A percentile compares a stretch with the other conserved stretches of the same genome.
phyloP scores from a whole-genome alignment of 1,140 invertebrate species.

The Cydia splendana region DNA sequence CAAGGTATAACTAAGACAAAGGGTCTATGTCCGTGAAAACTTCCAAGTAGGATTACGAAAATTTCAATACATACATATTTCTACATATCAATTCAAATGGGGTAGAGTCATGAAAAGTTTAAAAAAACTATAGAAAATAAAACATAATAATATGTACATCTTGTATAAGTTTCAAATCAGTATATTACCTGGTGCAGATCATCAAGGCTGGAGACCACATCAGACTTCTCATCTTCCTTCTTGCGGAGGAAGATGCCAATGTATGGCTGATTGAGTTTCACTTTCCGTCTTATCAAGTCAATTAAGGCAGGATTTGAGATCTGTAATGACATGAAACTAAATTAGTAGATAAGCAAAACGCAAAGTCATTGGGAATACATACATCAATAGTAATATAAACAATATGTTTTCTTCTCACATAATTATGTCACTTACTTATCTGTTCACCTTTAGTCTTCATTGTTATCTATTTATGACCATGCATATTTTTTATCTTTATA shows the following conservation, averaged over 20 bases:
- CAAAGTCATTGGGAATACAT: background rate
- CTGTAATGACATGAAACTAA: slow-evolving; percentile 76
- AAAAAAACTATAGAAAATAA: no score
- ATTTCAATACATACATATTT: no score
- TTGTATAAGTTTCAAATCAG: background rate
- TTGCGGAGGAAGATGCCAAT: slow-evolving; percentile 98
- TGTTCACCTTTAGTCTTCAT: background rate
- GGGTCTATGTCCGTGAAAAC: no score
- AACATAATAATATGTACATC: no score
- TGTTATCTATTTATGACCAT: background rate
- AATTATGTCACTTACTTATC: background rate
- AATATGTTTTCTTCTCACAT: no score
- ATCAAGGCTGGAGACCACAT: slow-evolving; percentile 91
- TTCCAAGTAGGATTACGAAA: no score
- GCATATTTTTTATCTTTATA: background rate
- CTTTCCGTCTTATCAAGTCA: slow-evolving; percentile 95
- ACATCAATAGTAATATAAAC: no score
- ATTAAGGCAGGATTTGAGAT: slow-evolving; percentile 93
- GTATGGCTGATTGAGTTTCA: slow-evolving; percentile 97
- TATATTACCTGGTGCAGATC: slow-evolving; percentile 94
- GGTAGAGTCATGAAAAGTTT: no score
- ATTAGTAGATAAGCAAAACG: background rate
- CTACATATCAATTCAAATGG: no score
- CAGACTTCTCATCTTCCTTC: slow-evolving; percentile 93
- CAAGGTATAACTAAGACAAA: no score